phyloP scores from a whole-genome alignment of 2,888 invertebrate genomes.

The Phalera bucephala region DNA sequence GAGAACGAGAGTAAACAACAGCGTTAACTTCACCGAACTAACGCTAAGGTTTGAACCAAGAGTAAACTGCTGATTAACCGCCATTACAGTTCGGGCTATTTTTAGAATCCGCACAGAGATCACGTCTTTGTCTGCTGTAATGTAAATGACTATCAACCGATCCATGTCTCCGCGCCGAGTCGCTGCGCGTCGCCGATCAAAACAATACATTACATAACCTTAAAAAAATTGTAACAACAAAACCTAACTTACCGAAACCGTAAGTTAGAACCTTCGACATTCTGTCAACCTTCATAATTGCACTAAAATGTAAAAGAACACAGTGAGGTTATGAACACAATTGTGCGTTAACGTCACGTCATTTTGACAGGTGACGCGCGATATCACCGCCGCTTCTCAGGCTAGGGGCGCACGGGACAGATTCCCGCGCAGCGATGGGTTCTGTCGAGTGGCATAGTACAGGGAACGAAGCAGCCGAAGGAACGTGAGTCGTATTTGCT shows the following conservation, averaged over 20 bases:
- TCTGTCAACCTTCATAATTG: constrained; percentile 52
- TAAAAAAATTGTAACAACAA: constrained; percentile 36
- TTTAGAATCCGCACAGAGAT: constrained; percentile 77
- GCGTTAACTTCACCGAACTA: constrained; percentile 32
- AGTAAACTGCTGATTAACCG: constrained; percentile 76
- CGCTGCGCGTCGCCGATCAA: constrained; percentile 45
- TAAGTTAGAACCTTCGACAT: constrained; percentile 57
- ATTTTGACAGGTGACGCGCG: constrained; percentile 74
- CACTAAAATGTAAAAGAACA: constrained; percentile 50
- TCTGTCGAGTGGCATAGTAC: constrained; percentile 63
- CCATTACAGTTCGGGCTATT: constrained; percentile 72
- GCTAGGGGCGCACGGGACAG: constrained; percentile 43
- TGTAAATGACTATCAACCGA: constrained; percentile 67
- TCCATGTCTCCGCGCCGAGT: constrained; percentile 35
- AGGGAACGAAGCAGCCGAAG: constrained; percentile 47
- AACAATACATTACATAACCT: constrained; percentile 66
- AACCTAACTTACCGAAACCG: constrained; percentile 62
- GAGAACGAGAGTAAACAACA: constrained; percentile 33
- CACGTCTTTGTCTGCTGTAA: constrained; percentile 78
- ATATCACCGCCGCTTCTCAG: constrained; percentile 56
- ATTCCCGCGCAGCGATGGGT: constrained; percentile 44
- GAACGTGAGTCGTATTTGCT: constrained; percentile 61
- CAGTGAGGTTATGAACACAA: constrained; percentile 61
- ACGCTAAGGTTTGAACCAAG: constrained; percentile 58
- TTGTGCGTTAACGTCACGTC: constrained; percentile 59